Base-by-base conservation (phyloP, 2,888 invertebrate genomes). In the Chloromyia formosa region DNA sequence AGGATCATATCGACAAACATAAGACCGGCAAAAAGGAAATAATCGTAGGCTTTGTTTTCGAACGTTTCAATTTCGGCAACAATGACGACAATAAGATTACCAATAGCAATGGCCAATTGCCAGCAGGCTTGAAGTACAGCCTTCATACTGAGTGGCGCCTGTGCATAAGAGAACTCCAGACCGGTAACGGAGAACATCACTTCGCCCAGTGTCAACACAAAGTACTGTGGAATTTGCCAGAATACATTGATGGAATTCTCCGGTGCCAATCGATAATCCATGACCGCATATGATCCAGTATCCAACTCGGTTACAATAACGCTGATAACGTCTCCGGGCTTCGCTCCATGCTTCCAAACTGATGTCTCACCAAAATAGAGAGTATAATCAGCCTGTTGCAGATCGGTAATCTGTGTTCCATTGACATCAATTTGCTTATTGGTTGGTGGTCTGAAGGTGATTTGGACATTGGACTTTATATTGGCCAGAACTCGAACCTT, bases 71-170 rank as follows among this genome's bases (percentile, higher is more conserved):
- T 88, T 83, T 95, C 92, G 16, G 96, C 94, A 35, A 98, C 90
- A 68, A 96, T 90, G 42, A 97, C 92, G 0, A 98, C 97, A 74
- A 99, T 91, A 3, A 98, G 86, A 85, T 98, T 98, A 54, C 98
- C 98, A 81, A 97, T 89, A 0, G 97, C 96, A 0, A 94, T 94
- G 0, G 97, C 97, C 73, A 98, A 86, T n/a, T 97, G 87, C 95
- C 97, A 98, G 7, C 92, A 90, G 0, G 98, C 95, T 84, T 94
- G 93, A 68, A 98, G 84, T 0, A 99, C 93, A 7, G 97, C 95
- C 84, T 98, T 98, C 97, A 99, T 97, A 77, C 91, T 91, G 1
- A 78, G 66, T 1, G 92, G 91, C 5, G 92, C 90, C 88, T 89
- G 89, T 0, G 91, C 87, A 81, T 91, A 93, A 1, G 91, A 90